Conservation (phyloP, 2,888 invertebrate genomes). For the Lasioglossum morio region DNA sequence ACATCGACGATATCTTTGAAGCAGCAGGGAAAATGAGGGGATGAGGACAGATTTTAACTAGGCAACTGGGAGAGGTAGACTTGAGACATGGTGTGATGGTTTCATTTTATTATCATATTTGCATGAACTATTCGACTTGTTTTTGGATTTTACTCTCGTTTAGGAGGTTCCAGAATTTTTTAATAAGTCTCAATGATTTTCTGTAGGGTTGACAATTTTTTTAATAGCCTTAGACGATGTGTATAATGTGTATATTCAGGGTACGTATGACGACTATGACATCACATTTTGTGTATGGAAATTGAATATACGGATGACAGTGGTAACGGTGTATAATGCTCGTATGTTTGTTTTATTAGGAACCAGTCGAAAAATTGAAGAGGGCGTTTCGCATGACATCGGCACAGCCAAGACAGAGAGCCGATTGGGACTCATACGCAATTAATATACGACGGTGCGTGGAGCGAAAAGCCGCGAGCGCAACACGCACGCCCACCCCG, state of each 20-base stretch:
- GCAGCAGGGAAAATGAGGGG: not conserved
- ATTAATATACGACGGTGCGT: constrained; percentile 75
- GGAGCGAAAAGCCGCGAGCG: constrained; percentile 63
- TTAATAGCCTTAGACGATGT: too few species aligned
- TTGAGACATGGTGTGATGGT: too few species aligned
- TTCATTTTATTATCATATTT: too few species aligned
- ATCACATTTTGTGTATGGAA: too few species aligned
- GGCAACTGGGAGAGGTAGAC: too few species aligned
- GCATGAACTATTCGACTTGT: not conserved
- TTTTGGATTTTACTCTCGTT: not conserved
- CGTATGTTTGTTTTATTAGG: not conserved
- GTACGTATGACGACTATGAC: too few species aligned
- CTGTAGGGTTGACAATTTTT: too few species aligned
- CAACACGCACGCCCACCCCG: constrained; percentile 74
- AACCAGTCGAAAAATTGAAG: not conserved
- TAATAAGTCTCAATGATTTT: too few species aligned
- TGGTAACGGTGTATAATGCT: not conserved
- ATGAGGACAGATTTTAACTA: not conserved
- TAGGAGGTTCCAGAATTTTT: not conserved
- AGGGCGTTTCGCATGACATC: constrained; percentile 1
- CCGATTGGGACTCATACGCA: constrained; percentile 49
- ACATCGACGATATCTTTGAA: too few species aligned
- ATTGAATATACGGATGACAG: not conserved
- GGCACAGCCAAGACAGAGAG: not conserved
- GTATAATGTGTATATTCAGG: too few species aligned